Evolutionary conservation across 64 coral and sea anemone genomes (phyloP), one percentile per base, ranked within the genome.

Genomic region (Montipora capricornis): DNA sequence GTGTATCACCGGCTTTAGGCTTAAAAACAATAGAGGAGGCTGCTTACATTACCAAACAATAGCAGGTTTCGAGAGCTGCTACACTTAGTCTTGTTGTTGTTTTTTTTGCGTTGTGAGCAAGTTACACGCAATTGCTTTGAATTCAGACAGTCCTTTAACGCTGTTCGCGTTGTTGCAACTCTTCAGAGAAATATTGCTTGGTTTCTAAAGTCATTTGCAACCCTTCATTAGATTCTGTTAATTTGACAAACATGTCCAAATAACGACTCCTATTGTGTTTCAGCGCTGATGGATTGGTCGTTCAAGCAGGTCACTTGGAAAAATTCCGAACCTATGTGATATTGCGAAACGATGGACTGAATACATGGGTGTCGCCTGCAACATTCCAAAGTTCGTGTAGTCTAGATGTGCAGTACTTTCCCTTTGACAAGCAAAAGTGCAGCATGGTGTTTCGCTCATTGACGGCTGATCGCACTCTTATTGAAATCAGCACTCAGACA

Each of bases 391-490:
- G 95, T 73, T 49, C 88, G 16, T 97, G 95, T 68, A 58, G 77
- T 2, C 90, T 97, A 11, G 62, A 93, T 50, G 92, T 97, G 3
- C 55, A 91, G 46, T 94, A 64, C 49, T 97, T 93, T 90, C 95
- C 95, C 12, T 97, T 97, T 82, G 95, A 97, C 73, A 90, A 94
- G 20, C 95, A 89, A 50, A 20, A 52, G 44, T 79, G 87, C 49
- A 47, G 3, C 6, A 89, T 89, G 87, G 3, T 49, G 16, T 89
- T 89, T 77, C 73, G 87, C 10, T 89, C 87, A 29, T 19, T 86
- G 66, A 86, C 82, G 2, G 44, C 82, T 50, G 82, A 86, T 86
- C 44, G 66, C 82, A 49, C 37, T 5, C 44, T 86, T 10, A 1
- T 86, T 6, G 11, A 86, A 19, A 20, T 86, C 5, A 8, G 46